Percentiles rank a stretch among this genome's conserved stretches.
Evolutionary conservation across 2,888 invertebrate species (phyloP).

Genomic region (Agrochola lychnidis): DNA sequence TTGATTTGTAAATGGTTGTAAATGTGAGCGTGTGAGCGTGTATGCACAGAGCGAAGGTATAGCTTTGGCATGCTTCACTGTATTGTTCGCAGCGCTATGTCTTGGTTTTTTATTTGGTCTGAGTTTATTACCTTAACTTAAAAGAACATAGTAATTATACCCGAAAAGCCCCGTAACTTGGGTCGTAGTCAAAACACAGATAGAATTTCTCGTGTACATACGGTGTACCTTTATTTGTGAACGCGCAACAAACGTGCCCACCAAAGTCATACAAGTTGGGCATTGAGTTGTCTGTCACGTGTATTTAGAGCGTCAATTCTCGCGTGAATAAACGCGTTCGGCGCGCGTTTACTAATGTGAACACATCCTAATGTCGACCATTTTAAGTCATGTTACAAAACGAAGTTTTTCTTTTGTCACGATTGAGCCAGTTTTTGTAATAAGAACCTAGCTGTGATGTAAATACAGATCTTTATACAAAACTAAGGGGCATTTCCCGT

Average conservation of each 20-base stretch:
- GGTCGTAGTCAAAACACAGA: neutral
- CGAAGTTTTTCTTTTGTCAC: neutral
- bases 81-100: too few species aligned
- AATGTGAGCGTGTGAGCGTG: too few species aligned
- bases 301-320: conserved; percentile 3
- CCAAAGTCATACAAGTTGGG: conserved; percentile 11
- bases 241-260: conserved; percentile 1
- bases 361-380: neutral
- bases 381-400: neutral
- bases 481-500: too few species aligned
- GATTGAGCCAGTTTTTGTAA: too few species aligned
- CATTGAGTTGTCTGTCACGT: conserved; percentile 23
- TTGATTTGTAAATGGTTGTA: too few species aligned
- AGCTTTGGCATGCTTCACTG: too few species aligned
- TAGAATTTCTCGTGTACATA: neutral
- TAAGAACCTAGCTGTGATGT: too few species aligned
- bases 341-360: conserved; percentile 20
- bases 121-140: too few species aligned
- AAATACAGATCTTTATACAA: too few species aligned
- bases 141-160: neutral
- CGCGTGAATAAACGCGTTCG: conserved; percentile 20
- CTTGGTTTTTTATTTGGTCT: too few species aligned
- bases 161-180: neutral
- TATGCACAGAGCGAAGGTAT: too few species aligned
- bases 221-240: conserved; percentile 9